Conservation (phyloP, 2,888 invertebrate genomes). For the Peribatodes rhomboidaria region DNA sequence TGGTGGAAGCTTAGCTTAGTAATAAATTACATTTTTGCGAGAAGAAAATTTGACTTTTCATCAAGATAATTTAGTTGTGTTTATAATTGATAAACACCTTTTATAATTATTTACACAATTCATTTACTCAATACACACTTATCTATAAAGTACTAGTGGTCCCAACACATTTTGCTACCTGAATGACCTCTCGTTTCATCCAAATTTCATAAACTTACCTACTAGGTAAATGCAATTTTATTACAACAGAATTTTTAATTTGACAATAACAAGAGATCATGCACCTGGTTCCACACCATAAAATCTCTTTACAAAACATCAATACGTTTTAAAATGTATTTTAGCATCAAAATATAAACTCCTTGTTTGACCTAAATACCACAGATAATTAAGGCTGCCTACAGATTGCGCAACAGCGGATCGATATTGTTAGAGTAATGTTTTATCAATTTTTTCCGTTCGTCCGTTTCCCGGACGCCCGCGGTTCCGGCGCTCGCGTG, state of each 20-base stretch:
- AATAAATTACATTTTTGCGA: not conserved
- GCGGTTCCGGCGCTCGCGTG: constrained; percentile 77
- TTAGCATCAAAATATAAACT: constrained; percentile 5
- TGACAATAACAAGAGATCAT: constrained; percentile 4
- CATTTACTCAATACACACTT: not conserved
- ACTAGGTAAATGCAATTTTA: constrained; percentile 14
- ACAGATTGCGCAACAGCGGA: constrained; percentile 68
- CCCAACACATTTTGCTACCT: not conserved
- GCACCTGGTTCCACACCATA: not conserved
- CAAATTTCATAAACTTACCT: constrained; percentile 2
- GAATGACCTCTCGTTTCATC: not conserved
- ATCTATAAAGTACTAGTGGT: not conserved
- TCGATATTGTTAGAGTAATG: constrained; percentile 62
- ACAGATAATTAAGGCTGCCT: constrained; percentile 49
- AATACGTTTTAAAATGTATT: not conserved
- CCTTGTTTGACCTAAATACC: constrained; percentile 26
- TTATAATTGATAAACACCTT: not conserved
- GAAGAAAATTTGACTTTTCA: not conserved
- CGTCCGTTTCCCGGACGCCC: constrained; percentile 81
- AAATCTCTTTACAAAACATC: not conserved
- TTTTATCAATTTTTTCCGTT: constrained; percentile 65
- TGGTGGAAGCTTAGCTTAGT: constrained; percentile 3
- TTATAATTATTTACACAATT: not conserved
- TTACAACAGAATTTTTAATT: constrained; percentile 7
- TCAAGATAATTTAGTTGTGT: not conserved